Percentiles rank a stretch among this genome's conserved stretches.
These are phyloP conservation scores for Gila robusta DNA, from an alignment of 2,797 vertebrate species.

Conservation along the genomic window DNA sequence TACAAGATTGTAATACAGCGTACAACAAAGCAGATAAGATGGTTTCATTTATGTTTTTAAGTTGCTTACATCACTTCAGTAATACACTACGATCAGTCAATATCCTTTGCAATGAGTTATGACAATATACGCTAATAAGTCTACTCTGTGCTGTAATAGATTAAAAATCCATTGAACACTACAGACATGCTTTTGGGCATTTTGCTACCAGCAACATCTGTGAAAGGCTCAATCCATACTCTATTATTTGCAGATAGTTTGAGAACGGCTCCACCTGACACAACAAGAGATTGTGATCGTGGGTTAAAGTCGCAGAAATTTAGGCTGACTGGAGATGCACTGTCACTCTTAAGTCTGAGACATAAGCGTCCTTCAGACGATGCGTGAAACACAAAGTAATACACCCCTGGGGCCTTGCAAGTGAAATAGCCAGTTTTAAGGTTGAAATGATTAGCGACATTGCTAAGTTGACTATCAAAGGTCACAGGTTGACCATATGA, in stretches of 20 bases:
- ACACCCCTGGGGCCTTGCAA: slow-evolving; percentile 78
- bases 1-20: not conserved
- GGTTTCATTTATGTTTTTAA: not conserved
- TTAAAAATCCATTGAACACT: slow-evolving; percentile 80
- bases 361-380: slow-evolving; percentile 78
- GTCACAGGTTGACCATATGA: slow-evolving; percentile 44
- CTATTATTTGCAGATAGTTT: slow-evolving; percentile 52
- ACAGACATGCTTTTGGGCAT: slow-evolving; percentile 51
- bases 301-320: slow-evolving; percentile 82
- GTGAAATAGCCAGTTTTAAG: slow-evolving; percentile 74
- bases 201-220: slow-evolving; percentile 67
- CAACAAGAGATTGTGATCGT: slow-evolving; percentile 72
- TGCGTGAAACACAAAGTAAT: slow-evolving; percentile 82
- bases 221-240: slow-evolving; percentile 77
- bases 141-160: not conserved
- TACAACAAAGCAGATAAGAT: not conserved
- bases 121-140: not conserved
- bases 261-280: slow-evolving; percentile 77
- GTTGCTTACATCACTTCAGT: not conserved
- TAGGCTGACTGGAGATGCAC: not conserved
- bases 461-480: slow-evolving; percentile 73
- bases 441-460: slow-evolving; percentile 71
- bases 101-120: not conserved
- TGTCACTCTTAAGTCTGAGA: slow-evolving; percentile 61
- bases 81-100: not conserved